Base-by-base conservation (phyloP, 1,140 invertebrate species). In the Maniola jurtina region DNA sequence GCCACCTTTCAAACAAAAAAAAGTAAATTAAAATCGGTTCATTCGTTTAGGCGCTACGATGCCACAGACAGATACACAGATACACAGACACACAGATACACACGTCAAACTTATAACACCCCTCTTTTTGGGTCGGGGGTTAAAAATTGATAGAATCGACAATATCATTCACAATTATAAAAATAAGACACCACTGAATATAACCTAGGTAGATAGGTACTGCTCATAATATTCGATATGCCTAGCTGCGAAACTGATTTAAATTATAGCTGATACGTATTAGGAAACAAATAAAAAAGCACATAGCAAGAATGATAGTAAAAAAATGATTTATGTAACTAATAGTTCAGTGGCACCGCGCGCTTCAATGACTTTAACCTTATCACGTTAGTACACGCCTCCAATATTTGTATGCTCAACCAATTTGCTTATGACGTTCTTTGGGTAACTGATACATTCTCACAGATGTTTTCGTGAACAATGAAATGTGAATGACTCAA, bases 401-500 rank as follows among this genome's bases (percentile, higher is more conserved):
- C 68, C 42, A 73, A 70, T 80, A 68, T 78, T 79, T 83, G 77
- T 86, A 79, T 85, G 80, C 78, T 76, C 71, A 72, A 83, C 54
- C 72, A 79, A 83, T 88, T 86, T 77, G 73, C 75, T 71, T 61
- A 71, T 85, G 80, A 84, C 80, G 81, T 82, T 76, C 83, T 86
- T 88, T 85, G 64, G 83, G 75, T 84, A 84, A 84, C 76, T 86
- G 83, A 84, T 86, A 88, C 83, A 70, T 72, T 57, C 54, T 50
- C 72, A 63, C 59, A 70, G 64, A 77, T 80, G 68, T 62, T 59
- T 45, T 61, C 55, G 77, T 76, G 76, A 83, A 86, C 82, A 75
- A 74, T 84, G 82, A 80, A 79, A 81, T 85, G 80, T 83, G 83
- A 84, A 75, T 89, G 85, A 89, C 69, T 89, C 84, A 86, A 68